Base-by-base conservation (phyloP, 2,888 invertebrate species). In the Agrochola lota region DNA sequence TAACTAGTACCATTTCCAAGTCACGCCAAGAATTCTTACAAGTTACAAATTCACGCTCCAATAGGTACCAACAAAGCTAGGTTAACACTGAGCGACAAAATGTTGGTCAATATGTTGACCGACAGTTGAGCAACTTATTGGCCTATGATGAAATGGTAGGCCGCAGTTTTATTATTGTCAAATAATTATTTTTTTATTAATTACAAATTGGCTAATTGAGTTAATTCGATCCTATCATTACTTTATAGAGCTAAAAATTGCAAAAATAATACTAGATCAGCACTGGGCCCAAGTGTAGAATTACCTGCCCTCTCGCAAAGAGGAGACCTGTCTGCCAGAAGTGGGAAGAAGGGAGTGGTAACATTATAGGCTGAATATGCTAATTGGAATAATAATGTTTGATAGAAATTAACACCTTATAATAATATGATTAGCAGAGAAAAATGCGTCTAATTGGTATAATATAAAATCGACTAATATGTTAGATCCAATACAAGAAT, bases 11-110 rank as follows among this genome's bases (percentile, higher is more conserved):
- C 12, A 74, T 43, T 74, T 62, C 60, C 46, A 81, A 69, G 55
- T 59, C 57, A 52, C 68, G 73, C 26, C 46, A 69, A 64, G 83
- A 83, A 84, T 74, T 81, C 81, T 62, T 81, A 84, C 64, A 84
- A 83, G 71, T 74, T 60, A 77, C 49, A 20, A 40, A 71, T 84
- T 77, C 77, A 74, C 64, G 71, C 81, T 77, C 73, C 63, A 71
- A 80, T 80, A 49, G 17, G 17, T 49, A 49, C 60, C 40, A 64
- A 57, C 15, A 68, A 70, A 69, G 63, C 60, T 46, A 23, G 20
- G 30, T 60, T 64, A 7, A 71, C 52, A 77, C 43, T 55, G 7
- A 70, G 70, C 73, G 12, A 84, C 80, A 66, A 74, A 62, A 62
- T 52, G 69, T 72, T 57, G 55, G 23, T 11, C 55, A 63, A 83